These are phyloP conservation scores for Lucinisca nassula DNA, from an alignment of 2,888 invertebrate species.

Conservation along the genomic window DNA sequence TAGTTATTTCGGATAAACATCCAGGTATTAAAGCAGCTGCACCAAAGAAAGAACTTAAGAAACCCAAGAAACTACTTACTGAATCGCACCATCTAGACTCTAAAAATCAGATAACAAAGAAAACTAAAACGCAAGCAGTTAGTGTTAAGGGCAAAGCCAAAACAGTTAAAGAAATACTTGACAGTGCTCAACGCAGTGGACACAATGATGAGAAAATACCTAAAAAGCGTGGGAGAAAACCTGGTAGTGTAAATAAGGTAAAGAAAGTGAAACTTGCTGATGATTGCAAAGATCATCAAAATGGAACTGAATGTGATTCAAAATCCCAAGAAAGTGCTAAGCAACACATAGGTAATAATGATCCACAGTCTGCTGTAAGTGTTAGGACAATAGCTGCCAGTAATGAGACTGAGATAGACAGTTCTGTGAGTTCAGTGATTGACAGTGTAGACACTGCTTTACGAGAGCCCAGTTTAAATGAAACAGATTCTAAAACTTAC, in stretches of 20 bases:
- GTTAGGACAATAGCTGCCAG: background rate
- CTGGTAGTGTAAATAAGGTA: background rate
- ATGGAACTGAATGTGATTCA: background rate
- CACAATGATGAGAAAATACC: background rate
- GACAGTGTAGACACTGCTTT: background rate
- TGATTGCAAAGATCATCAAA: background rate
- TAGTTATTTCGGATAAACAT: slow-evolving; percentile 19
- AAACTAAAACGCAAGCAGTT: background rate
- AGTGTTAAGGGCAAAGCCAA: background rate
- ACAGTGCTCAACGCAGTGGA: background rate
- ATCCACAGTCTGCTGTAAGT: background rate
- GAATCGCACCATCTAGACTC: too few species aligned
- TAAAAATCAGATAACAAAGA: background rate
- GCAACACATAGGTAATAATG: background rate
- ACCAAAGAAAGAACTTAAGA: background rate
- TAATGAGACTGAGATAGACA: background rate
- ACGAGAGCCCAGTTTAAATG: background rate
- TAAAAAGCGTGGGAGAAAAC: background rate
- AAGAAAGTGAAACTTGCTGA: background rate
- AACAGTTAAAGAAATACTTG: slow-evolving; percentile 4
- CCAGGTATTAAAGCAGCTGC: background rate
- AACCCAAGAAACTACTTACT: too few species aligned
- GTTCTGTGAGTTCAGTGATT: background rate
- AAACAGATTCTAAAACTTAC: background rate
- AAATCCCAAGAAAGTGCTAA: background rate